Conservation (phyloP, 1,140 invertebrate species). For the Drosophila malerkotliana region DNA sequence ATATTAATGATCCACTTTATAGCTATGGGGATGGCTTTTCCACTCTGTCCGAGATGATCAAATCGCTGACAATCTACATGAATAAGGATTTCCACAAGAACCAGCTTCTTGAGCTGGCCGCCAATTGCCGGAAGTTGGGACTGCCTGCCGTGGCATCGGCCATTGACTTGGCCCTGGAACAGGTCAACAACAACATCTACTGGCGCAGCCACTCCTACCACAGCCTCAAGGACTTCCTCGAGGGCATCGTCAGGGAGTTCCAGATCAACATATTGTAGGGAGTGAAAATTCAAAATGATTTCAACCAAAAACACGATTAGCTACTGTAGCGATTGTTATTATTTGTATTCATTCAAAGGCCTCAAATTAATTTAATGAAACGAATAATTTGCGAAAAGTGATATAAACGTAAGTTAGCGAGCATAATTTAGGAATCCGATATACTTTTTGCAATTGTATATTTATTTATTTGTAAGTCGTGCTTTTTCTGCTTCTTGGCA, state of each 20-base stretch:
- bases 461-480: slow-evolving; percentile 69
- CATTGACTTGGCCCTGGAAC: slow-evolving; percentile 77
- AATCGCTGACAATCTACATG: slow-evolving; percentile 84
- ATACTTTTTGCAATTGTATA: slow-evolving; percentile 74
- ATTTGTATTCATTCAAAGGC: slow-evolving; percentile 60
- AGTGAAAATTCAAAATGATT: slow-evolving; percentile 44
- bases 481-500: slow-evolving; percentile 53
- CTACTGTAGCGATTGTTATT: slow-evolving; percentile 33
- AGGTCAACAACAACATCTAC: slow-evolving; percentile 82
- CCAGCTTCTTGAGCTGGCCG: slow-evolving; percentile 68
- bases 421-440: slow-evolving; percentile 68
- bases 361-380: slow-evolving; percentile 73
- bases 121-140: slow-evolving; percentile 67
- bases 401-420: slow-evolving; percentile 80
- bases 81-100: slow-evolving; percentile 84
- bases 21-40: slow-evolving; percentile 85
- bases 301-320: slow-evolving; percentile 70
- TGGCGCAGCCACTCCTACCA: slow-evolving; percentile 81
- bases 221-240: slow-evolving; percentile 71
- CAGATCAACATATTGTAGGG: slow-evolving; percentile 79
- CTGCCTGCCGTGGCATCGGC: slow-evolving; percentile 69
- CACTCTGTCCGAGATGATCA: slow-evolving; percentile 85
- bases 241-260: slow-evolving; percentile 78
- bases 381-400: slow-evolving; percentile 82
- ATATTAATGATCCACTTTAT: not conserved